A percentile compares a stretch with the other conserved stretches of the same genome.
These are phyloP conservation scores for Tarsius wallacei DNA, from an alignment of 2,797 vertebrate genomes.

Conservation along the genomic window DNA sequence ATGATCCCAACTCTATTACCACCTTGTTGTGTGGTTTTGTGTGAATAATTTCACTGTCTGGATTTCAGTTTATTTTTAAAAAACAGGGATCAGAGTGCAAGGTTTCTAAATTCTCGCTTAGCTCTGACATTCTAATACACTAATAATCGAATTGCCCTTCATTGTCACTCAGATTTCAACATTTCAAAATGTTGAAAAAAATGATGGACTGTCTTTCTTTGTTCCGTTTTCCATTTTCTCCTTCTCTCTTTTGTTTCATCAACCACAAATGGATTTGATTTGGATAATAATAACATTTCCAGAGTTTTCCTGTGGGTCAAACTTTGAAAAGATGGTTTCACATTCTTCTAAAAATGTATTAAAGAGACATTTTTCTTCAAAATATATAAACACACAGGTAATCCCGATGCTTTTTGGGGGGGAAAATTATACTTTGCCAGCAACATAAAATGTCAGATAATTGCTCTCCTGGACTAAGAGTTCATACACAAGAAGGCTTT, in stretches of 20 bases:
- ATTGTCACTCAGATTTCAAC: slow-evolving; percentile 54
- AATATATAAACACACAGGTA: slow-evolving; percentile 8
- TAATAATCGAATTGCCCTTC: background rate
- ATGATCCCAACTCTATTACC: background rate
- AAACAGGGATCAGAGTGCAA: background rate
- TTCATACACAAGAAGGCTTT: background rate
- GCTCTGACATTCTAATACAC: slow-evolving; percentile 1
- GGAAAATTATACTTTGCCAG: slow-evolving; percentile 40
- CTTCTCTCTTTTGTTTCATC: background rate
- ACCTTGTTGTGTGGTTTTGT: background rate
- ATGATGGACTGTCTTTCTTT: slow-evolving; percentile 25
- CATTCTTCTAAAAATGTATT: slow-evolving; percentile 52
- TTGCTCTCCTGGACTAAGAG: background rate
- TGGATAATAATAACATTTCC: slow-evolving; percentile 54
- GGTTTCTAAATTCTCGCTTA: slow-evolving; percentile 44
- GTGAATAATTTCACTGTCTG: background rate
- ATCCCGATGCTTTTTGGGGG: background rate
- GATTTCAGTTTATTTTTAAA: slow-evolving; percentile 31
- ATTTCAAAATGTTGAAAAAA: slow-evolving; percentile 31
- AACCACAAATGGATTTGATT: slow-evolving; percentile 75
- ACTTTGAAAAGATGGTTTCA: slow-evolving; percentile 64
- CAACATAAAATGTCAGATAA: slow-evolving; percentile 18
- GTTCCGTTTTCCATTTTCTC: background rate
- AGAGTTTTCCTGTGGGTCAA: slow-evolving; percentile 51
- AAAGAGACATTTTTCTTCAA: slow-evolving; percentile 65